Evolutionary conservation across 2,888 invertebrate species (phyloP), one percentile per base, ranked within the genome.

Genomic region (Tenthredo notha): DNA sequence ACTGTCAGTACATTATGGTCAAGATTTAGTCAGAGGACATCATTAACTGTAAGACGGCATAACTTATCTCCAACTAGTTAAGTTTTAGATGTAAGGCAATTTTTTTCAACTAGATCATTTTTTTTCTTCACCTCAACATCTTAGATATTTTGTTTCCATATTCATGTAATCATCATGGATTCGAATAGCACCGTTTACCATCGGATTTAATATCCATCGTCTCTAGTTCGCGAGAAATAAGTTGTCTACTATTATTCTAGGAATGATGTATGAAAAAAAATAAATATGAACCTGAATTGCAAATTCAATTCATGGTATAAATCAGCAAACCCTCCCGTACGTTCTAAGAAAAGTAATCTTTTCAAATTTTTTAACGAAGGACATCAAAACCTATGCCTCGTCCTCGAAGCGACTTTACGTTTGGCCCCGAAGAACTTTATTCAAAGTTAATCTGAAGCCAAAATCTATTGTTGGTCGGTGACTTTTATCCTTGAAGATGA

Each of bases 401-500:
- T 21, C 25, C 61, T 9, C 25, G 61, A 25, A 61, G 25, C 25
- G 61, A 25, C 10, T 61, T 61, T 12, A 61, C 25, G 61, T 21
- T 21, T n/a, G 40, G 2, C 33, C 70, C 18, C 33, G 18, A 37
- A 37, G 37, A 70, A 70, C 70, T 70, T 70, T 70, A 70, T 70
- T 37, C 70, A 70, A 70, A 70, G 70, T 37, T 70, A 70, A 61
- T 70, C 70, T 70, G 1, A 37, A 70, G 29, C 18, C n/a, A 21
- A 74, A 74, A 74, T 74, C 40, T 74, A 74, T 74, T 74, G 43
- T 74, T 29, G 74, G 74, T 15, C 74, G 74, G 74, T 40, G 74
- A 74, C 74, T 74, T 74, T 43, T 12, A 74, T 74, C 43, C 74
- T 43, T 7, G 43, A 50, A 50, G 18, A 47, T 77, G 72, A 43